Base-by-base conservation (phyloP, 2,888 invertebrate genomes). In the Mythimna vitellina region DNA sequence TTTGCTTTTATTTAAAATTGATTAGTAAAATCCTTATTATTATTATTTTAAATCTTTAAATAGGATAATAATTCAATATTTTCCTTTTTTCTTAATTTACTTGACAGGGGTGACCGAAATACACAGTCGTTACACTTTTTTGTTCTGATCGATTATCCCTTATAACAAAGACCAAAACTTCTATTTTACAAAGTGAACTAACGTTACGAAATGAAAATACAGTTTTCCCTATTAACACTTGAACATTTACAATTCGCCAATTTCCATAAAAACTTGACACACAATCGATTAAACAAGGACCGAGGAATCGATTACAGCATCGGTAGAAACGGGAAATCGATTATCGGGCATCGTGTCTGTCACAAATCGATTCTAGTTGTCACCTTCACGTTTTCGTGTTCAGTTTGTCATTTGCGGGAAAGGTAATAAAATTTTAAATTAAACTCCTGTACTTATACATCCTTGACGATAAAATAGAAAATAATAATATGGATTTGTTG, bases 331-430 rank as follows among this genome's bases (percentile, higher is more conserved):
- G 88, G 87, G 85, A 90, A 95, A 95, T 95, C 93, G 92, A 95
- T 95, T 95, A 93, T 91, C 89, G 89, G 82, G 83, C 85, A 85
- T 89, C 94, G 93, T 93, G 93, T 95, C 95, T 95, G 92, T 93
- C 92, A 86, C 93, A 91, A 96, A 96, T 96, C 93, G 93, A 96
- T 96, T 95, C 89, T 89, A 89, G 90, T 94, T 94, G 93, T 93
- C 95, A 92, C 94, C 93, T 95, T 94, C 91, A 92, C 93, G 90
- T 88, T 72, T 61, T 73, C 76, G 73, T 85, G 82, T 84, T 78
- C 53, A 65, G 77, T 81, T 81, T 78, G 76, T 82, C 78, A 82
- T 75, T 84, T 70, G 38, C 70, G 68, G 60, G 54, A 58, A 64
- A 61, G 25, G 73, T 74, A 77, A 81, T 83, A 73, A 73, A 71